Conservation (phyloP, 1,140 invertebrate genomes). For the Matsumurasca onukii region DNA sequence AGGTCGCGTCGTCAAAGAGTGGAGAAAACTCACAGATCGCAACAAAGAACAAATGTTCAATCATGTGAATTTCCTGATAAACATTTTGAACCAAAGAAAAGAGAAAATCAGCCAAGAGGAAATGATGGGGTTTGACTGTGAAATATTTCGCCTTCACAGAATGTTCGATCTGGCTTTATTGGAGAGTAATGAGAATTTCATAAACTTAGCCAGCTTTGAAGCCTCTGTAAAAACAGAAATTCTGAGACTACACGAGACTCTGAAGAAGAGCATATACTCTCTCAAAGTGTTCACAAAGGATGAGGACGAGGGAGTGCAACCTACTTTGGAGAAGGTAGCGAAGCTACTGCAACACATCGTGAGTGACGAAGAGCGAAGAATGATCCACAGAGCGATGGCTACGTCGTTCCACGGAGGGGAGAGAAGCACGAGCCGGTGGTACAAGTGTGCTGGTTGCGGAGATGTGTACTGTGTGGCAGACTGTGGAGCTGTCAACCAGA, state of each 20-base stretch:
- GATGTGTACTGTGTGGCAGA: conserved; percentile 17
- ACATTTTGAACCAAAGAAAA: conserved; percentile 23
- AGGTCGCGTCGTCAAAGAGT: not conserved
- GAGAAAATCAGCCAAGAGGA: conserved; percentile 31
- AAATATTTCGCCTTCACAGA: conserved; percentile 34
- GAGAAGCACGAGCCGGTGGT: not conserved
- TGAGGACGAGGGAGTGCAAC: not conserved
- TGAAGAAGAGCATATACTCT: conserved; percentile 21
- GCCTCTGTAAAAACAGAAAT: not conserved
- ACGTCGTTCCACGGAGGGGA: not conserved
- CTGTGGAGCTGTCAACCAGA: conserved; percentile 16
- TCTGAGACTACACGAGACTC: not conserved
- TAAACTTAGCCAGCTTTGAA: not conserved
- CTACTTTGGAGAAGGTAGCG: not conserved
- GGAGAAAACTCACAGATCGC: conserved; percentile 5
- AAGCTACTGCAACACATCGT: not conserved
- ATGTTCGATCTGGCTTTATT: conserved; percentile 29
- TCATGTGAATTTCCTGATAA: conserved; percentile 27
- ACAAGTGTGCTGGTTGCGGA: conserved; percentile 9
- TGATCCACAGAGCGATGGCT: conserved; percentile 3
- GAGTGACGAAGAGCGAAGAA: not conserved
- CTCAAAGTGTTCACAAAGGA: not conserved
- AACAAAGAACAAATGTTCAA: conserved; percentile 2
- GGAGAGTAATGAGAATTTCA: conserved; percentile 15
- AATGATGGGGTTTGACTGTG: conserved; percentile 32